Evolutionary conservation across 2,888 invertebrate genomes (phyloP).

Genomic region (Leuctra nigra): DNA sequence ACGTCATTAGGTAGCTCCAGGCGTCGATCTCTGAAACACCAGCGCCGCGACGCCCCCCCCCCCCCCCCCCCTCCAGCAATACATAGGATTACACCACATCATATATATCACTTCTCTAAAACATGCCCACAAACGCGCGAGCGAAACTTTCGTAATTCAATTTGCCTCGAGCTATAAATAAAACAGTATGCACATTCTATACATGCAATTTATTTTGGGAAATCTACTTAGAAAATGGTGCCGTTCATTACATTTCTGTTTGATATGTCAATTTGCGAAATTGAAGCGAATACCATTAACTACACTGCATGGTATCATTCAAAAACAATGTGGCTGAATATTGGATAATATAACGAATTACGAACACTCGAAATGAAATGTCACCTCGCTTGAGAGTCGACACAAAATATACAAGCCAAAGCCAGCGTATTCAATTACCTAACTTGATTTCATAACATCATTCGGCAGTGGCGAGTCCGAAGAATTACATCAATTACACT

Average conservation of each 20-base stretch:
- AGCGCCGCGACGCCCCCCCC: not conserved
- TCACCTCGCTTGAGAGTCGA: too few species aligned
- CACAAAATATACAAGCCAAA: too few species aligned
- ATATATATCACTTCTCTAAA: conserved; percentile 9
- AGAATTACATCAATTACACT: too few species aligned
- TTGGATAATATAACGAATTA: too few species aligned
- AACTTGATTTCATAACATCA: too few species aligned
- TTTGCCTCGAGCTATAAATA: conserved; percentile 14
- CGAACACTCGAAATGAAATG: too few species aligned
- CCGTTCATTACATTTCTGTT: conserved; percentile 11
- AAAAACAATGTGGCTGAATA: too few species aligned
- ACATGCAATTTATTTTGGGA: conserved; percentile 10
- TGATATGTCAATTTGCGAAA: conserved; percentile 13
- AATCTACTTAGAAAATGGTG: conserved; percentile 14
- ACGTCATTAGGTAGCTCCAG: too few species aligned
- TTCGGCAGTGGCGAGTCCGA: too few species aligned
- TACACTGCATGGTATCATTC: too few species aligned
- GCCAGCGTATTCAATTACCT: too few species aligned
- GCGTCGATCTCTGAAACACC: too few species aligned
- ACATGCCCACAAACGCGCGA: conserved; percentile 9
- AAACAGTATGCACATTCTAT: conserved; percentile 11
- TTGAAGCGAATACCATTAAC: conserved; percentile 3
- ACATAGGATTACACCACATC: conserved; percentile 25
- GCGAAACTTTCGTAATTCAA: conserved; percentile 12
- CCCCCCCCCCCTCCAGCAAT: conserved; percentile 19